Evolutionary conservation across 2,797 vertebrate species (phyloP).

Genomic region (Macropus fuliginosus): DNA sequence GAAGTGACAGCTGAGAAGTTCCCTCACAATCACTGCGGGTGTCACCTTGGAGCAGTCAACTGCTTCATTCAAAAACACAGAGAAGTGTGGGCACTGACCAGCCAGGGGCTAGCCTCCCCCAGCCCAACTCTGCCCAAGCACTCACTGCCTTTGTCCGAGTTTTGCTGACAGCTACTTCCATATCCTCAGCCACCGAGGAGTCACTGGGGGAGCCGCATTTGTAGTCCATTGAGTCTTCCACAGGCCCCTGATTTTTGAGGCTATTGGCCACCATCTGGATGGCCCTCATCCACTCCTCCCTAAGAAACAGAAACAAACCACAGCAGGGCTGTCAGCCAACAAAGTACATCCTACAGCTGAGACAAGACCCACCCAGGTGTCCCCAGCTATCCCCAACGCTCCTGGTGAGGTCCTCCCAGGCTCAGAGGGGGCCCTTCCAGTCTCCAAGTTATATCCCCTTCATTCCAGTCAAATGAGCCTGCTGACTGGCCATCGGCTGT

Average conservation of each 20-base stretch:
- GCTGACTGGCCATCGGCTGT: too few relatives aligned
- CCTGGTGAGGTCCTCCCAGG: background rate
- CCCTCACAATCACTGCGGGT: too few relatives aligned
- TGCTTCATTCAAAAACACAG: background rate
- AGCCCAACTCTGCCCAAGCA: accelerated
- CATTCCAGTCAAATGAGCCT: background rate
- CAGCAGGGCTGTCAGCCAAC: background rate
- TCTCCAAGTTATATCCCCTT: background rate
- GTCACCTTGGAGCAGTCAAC: background rate
- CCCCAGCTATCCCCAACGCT: too few relatives aligned
- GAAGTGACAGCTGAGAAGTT: too few relatives aligned
- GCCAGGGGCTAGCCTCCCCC: accelerated
- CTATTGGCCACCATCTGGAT: constrained; percentile 96
- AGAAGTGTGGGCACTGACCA: too few relatives aligned
- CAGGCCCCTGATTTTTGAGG: constrained; percentile 91
- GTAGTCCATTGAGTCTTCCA: constrained; percentile 91
- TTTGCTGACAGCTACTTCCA: constrained; percentile 92
- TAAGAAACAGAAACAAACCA: constrained; percentile 53
- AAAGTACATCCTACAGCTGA: background rate
- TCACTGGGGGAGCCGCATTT: constrained; percentile 92
- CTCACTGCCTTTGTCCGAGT: constrained; percentile 93
- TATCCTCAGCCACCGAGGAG: constrained; percentile 89
- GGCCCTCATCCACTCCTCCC: constrained; percentile 95
- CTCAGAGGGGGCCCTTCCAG: background rate
- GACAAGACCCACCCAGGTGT: too few relatives aligned